Conservation (phyloP, 92 coral and sea anemone genomes). For the Palythoa grandiflora region DNA sequence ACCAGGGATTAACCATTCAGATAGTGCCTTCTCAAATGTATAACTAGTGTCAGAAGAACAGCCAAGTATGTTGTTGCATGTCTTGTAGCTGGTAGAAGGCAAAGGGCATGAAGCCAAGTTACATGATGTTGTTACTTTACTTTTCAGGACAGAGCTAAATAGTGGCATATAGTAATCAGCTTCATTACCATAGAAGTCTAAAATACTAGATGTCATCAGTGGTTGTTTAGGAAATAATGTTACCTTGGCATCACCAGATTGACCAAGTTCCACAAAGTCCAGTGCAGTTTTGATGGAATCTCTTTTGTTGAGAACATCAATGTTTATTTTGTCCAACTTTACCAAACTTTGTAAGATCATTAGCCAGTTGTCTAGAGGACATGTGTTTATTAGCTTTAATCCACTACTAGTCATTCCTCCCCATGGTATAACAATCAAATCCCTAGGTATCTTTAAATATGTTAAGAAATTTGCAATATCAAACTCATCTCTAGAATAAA, state of each 20-base stretch:
- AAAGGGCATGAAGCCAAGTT: background rate
- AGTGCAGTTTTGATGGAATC: background rate
- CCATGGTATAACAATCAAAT: background rate
- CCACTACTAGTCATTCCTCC: background rate
- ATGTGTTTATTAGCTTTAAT: background rate
- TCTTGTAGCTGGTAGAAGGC: background rate
- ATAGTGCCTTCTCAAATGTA: background rate
- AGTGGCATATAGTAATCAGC: background rate
- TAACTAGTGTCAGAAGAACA: background rate
- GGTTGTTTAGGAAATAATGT: background rate
- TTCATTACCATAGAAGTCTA: background rate
- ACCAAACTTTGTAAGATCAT: background rate
- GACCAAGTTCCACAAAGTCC: background rate
- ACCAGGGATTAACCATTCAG: constrained; percentile 8
- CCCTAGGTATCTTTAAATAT: background rate
- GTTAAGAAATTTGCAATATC: background rate
- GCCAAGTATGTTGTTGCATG: background rate
- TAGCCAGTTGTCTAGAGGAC: background rate
- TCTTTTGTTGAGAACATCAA: background rate
- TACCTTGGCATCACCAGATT: background rate
- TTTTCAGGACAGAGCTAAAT: background rate
- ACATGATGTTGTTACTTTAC: background rate
- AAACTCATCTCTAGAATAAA: background rate
- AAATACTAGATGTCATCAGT: background rate
- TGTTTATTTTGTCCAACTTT: background rate